Evolutionary conservation across 2,888 invertebrate species (phyloP), one percentile per base, ranked within the genome.

Genomic region (Nyleta sp.): DNA sequence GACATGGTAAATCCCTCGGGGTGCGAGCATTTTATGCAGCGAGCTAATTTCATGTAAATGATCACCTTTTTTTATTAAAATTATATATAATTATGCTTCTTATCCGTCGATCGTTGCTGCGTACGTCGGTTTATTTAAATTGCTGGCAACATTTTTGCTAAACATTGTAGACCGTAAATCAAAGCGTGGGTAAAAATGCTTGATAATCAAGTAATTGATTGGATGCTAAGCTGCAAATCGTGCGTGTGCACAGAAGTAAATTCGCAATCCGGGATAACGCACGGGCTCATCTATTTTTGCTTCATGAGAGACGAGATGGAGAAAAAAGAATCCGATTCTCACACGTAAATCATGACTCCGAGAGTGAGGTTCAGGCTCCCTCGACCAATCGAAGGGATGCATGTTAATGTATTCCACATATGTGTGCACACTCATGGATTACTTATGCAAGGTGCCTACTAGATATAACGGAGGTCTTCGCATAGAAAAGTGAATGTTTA

Each of bases 291-390:
- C 60, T 71, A 78, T 74, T 78, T 78, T 71, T 65, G 46, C 60
- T n/a, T 31, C 59, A 57, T 11, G 64, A 65, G 62, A 70, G 42
- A 42, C 50, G 33, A 44, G 64, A 70, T 52, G 50, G 48, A 38
- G 28, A 59, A 71, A 78, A 78, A 75, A 79, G n/a, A 35, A 79
- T 79, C 57, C 18, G 62, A 79, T 79, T 79, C 75, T 79, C 79
- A 75, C 79, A 71, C 71, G 72, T 79, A 79, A 79, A 79, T 79
- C 79, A 75, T 57, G 62, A 55, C 57, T 52, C 22, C 33, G 46
- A 71, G 46, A 71, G 60, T 40, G 65, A 74, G 55, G 33, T 64
- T 73, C 72, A 52, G 31, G 70, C 48, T 79, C 74, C 78, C 78
- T 70, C 55, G 74, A 20, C 71, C 74, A 79, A 75, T 79, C 79